Base-by-base conservation (phyloP, 2,113 vertebrate genomes). In the Lota lota region DNA sequence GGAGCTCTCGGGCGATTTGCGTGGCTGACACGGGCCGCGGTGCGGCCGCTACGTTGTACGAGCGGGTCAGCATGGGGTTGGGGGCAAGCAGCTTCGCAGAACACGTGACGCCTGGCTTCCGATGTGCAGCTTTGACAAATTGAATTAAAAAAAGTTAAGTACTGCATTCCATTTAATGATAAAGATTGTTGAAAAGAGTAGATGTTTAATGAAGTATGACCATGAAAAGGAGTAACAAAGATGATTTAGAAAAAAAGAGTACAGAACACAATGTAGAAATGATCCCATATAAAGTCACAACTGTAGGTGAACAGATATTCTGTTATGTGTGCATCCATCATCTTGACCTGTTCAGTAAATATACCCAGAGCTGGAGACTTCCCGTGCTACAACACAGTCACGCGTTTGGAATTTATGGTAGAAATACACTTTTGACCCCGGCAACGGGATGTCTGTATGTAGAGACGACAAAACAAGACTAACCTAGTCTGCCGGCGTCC, bases 401-500 rank as follows among this genome's bases (percentile, higher is more conserved):
- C 28, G n/a, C n/a, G 4, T 14, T 54, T 14, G n/a, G 10, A 54
- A 54, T 12, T 54, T 54, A 3, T 51, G 47, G 12, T 5, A 54
- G 18, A 14, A 54, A 8, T 14, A 3, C 28, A 2, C 28, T 4
- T 33, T 4, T 4, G 28, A 6, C 28, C 28, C 28, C 28, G 28
- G 28, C 28, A 33, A 33, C 28, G 28, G 28, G 28, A 4, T 5
- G 7, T 2, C 4, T 33, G 28, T 6, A 33, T 6, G 28, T 17
- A 33, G 28, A 33, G 28, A 33, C 28, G 28, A 33, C 14, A 15
- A 21, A 5, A 22, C 20, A 22, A 5, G 20, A 22, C 70, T 83
- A 70, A 94, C 93, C 86, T 3, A 94, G 64, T 79, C 93, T 87
- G 50, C 93, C 93, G 11, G 93, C 93, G 69, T 94, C 93, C 76